Evolutionary conservation across 2,113 vertebrate species (phyloP).

Genomic region (Aythya baeri): DNA sequence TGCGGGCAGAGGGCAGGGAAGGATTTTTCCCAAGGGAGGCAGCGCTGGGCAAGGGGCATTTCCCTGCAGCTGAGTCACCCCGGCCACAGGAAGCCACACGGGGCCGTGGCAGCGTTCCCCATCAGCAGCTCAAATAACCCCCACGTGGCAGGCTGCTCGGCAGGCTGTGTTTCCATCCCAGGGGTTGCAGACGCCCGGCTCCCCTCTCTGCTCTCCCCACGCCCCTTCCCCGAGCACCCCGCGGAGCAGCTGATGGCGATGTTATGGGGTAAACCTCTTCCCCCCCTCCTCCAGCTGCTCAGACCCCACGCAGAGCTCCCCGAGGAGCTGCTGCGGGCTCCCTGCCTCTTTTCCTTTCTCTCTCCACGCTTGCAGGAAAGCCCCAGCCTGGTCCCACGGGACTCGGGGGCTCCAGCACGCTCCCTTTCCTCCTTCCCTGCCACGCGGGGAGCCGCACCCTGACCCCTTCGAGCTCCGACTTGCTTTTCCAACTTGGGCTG

Average conservation of each 20-base stretch:
- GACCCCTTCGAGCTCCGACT: slow-evolving; percentile 54
- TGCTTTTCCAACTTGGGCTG: neutral
- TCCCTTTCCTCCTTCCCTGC: neutral
- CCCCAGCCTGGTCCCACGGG: neutral
- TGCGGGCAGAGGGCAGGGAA: neutral
- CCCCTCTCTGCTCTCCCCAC: neutral
- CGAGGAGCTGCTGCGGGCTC: neutral
- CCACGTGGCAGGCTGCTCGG: neutral
- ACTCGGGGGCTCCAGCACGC: neutral
- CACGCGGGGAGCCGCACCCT: slow-evolving; percentile 48
- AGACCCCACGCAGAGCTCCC: neutral
- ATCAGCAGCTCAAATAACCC: neutral
- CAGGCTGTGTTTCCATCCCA: neutral
- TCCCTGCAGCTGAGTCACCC: neutral
- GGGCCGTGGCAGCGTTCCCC: neutral
- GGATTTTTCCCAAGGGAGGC: neutral
- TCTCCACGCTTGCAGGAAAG: neutral
- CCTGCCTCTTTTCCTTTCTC: neutral
- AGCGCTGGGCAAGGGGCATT: neutral
- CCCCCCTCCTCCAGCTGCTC: neutral
- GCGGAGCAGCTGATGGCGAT: neutral
- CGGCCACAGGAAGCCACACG: neutral
- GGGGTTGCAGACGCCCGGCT: accelerated
- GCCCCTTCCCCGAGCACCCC: neutral
- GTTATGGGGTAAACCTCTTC: neutral